These are phyloP conservation scores for Prietella phreatophila DNA, from an alignment of 2,113 vertebrate species.

Conservation along the genomic window DNA sequence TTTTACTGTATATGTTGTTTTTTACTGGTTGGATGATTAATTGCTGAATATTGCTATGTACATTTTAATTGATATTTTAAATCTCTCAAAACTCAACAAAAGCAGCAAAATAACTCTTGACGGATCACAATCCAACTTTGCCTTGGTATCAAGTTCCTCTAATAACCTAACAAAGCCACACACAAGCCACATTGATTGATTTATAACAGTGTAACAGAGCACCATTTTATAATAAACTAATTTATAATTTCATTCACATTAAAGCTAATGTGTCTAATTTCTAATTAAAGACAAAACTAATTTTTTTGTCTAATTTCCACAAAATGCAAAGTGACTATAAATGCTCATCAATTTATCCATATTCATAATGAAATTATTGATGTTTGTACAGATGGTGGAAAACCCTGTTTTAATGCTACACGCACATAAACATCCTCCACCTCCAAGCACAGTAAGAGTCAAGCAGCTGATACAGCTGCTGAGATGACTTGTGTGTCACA, in stretches of 20 bases:
- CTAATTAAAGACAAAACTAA: too few relatives aligned
- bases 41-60: neutral
- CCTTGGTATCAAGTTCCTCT: neutral
- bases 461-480: conserved; percentile 3
- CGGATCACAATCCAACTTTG: neutral
- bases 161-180: neutral
- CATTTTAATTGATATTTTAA: neutral
- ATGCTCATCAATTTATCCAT: neutral
- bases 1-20: conserved; percentile 46
- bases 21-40: conserved; percentile 40
- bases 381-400: neutral
- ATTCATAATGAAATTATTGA: neutral
- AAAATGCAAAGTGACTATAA: too few relatives aligned
- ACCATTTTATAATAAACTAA: neutral
- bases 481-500: conserved; percentile 5
- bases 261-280: too few relatives aligned
- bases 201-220: neutral
- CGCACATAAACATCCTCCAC: neutral
- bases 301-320: too few relatives aligned
- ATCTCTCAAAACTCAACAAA: neutral
- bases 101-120: neutral
- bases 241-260: too few relatives aligned
- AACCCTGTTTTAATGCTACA: neutral
- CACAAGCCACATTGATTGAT: neutral
- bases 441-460: conserved; percentile 1